These are phyloP conservation scores for Euplexia lucipara DNA, from an alignment of 2,888 invertebrate species.

Conservation along the genomic window DNA sequence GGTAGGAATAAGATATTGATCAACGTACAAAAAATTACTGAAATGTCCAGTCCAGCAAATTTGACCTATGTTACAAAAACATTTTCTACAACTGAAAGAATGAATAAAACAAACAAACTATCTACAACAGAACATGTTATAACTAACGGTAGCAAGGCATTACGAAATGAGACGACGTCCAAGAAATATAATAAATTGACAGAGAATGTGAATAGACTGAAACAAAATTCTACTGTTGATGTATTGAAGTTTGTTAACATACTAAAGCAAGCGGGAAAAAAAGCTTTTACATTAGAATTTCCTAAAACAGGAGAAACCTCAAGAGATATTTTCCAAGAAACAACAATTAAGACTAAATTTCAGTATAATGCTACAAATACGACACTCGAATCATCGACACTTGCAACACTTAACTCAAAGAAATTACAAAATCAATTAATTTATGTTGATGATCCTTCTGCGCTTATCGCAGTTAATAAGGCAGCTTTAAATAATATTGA, in stretches of 20 bases:
- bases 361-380: neutral
- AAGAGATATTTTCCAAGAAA: neutral
- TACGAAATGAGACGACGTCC: neutral
- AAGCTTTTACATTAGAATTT: neutral
- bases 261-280: neutral
- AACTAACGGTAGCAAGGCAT: neutral
- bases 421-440: neutral
- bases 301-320: neutral
- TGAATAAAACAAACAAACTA: neutral
- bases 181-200: neutral
- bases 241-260: neutral
- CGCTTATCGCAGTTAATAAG: too few species aligned
- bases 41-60: conserved; percentile 1
- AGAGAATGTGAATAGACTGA: neutral
- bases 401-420: neutral
- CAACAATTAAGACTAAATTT: neutral
- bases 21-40: neutral
- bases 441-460: too few species aligned
- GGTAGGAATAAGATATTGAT: neutral
- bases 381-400: neutral
- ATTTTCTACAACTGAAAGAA: neutral
- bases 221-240: neutral
- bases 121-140: neutral
- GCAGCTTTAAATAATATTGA: neutral
- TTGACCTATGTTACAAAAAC: neutral